A percentile compares a stretch with the other conserved stretches of the same genome.
Evolutionary conservation across 2,888 invertebrate genomes (phyloP).

Genomic region (Ophion ventricosus): DNA sequence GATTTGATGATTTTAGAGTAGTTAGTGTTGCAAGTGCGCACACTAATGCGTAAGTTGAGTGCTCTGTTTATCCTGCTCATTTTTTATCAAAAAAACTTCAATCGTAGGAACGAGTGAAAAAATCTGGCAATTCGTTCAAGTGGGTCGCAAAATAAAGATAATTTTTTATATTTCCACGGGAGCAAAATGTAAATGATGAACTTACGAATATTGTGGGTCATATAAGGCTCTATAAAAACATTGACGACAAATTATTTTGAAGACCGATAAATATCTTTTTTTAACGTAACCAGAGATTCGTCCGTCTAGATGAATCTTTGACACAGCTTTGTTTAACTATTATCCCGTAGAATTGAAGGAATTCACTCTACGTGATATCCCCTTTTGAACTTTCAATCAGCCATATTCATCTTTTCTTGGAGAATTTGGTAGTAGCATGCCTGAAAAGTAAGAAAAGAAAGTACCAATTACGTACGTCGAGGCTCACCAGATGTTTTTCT

Average conservation of each 20-base stretch:
- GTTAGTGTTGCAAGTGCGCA: not conserved
- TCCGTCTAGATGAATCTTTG: slow-evolving; percentile 46
- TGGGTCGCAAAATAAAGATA: too few relatives aligned
- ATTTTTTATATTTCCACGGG: not conserved
- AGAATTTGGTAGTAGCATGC: slow-evolving; percentile 91
- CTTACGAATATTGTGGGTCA: not conserved
- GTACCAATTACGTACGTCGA: not conserved
- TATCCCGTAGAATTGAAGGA: slow-evolving; percentile 46
- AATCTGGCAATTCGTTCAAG: not conserved
- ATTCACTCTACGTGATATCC: slow-evolving; percentile 38
- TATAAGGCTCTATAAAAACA: not conserved
- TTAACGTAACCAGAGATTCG: slow-evolving; percentile 11
- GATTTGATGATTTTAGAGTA: not conserved
- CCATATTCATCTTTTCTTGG: slow-evolving; percentile 85
- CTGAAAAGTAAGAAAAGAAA: slow-evolving; percentile 83
- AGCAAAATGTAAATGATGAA: not conserved
- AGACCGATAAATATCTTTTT: not conserved
- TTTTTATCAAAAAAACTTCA: not conserved
- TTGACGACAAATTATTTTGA: not conserved
- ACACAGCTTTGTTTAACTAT: slow-evolving; percentile 55
- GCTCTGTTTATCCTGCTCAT: too few relatives aligned
- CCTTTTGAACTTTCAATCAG: slow-evolving; percentile 72
- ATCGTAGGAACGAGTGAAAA: not conserved
- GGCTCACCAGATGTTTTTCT: not conserved
- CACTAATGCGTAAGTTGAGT: too few relatives aligned